Evolutionary conservation across 2,797 vertebrate genomes (phyloP), one percentile per base, ranked within the genome.

Genomic region (Heterohyrax brucei): DNA sequence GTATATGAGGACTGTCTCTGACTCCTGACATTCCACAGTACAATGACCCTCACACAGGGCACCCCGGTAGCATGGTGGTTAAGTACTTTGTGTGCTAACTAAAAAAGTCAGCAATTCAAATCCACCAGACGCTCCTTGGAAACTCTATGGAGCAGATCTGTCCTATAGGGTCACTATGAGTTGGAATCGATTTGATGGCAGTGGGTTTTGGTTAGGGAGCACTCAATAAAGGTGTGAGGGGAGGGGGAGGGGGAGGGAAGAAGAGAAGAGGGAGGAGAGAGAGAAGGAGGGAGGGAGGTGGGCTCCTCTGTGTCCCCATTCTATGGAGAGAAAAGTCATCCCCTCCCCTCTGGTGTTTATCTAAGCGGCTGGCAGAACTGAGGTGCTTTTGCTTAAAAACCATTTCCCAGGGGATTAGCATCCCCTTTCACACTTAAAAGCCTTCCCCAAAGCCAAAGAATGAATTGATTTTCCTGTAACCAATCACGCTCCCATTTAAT

Each of bases 371-470:
- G 96, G 95, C 87, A 98, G 97, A 93, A 97, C 94, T 96, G 96
- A 98, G 94, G 92, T 96, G 89, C 70, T 82, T 97, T 97, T 97
- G 96, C 97, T 97, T 98, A 97, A 97, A 97, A 97, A 98, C 93
- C 95, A 97, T 97, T 97, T 91, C 97, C 84, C 88, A 64, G 62
- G 87, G 96, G 93, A 98, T 98, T 97, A 98, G 96, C 93, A 96
- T 92, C 97, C 96, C 96, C 97, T 97, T 93, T 96, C 97, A 97
- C 96, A 95, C 96, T 98, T 96, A 98, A 98, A 98, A 98, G 96
- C 94, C 73, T 98, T 96, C 95, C 96, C 93, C 97, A 90, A 93
- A 98, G 93, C 89, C 93, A 92, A 73, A 94, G 97, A 97, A 96
- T 82, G 87, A 96, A 97, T 98, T 93, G 97, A 97, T 98, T 97